These are phyloP conservation scores for Caenorhabditis sp. DNA, from an alignment of 2,888 invertebrate species.

Conservation along the genomic window DNA sequence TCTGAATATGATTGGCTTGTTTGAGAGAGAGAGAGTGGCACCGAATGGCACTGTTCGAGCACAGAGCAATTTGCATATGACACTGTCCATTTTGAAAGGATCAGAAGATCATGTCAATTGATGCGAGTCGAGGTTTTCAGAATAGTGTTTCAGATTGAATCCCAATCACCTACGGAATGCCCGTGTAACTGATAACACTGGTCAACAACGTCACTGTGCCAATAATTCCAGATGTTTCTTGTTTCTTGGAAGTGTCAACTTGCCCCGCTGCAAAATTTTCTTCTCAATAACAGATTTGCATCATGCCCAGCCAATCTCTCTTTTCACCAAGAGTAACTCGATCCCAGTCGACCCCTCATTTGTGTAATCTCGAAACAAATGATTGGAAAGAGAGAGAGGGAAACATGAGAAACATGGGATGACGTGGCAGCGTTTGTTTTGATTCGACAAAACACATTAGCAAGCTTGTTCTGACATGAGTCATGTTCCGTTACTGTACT, in stretches of 20 bases:
- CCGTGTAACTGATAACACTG: constrained; percentile 6
- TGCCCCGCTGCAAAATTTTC: not conserved
- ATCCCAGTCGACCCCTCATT: constrained; percentile 21
- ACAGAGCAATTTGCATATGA: not conserved
- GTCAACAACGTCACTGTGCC: not conserved
- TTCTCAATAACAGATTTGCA: constrained; percentile 30
- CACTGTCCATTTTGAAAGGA: not conserved
- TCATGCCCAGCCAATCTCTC: constrained; percentile 21
- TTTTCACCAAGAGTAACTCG: constrained; percentile 34
- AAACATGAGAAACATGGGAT: constrained; percentile 15
- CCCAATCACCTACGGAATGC: constrained; percentile 6
- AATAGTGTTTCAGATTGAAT: not conserved
- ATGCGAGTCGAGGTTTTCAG: not conserved
- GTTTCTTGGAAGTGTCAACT: constrained; percentile 8
- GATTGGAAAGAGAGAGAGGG: constrained; percentile 12
- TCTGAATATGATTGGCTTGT: constrained; percentile 11
- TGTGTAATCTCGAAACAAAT: constrained; percentile 23
- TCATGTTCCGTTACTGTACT: not conserved
- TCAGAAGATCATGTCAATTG: constrained; percentile 32
- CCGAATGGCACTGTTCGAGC: constrained; percentile 29
- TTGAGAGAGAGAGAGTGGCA: constrained; percentile 24
- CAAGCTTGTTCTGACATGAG: not conserved
- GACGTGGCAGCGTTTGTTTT: constrained; percentile 26
- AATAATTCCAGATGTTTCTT: constrained; percentile 16
- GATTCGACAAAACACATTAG: not conserved